These are phyloP conservation scores for Pemphredon lugubris DNA, from an alignment of 2,888 invertebrate genomes.

Conservation along the genomic window DNA sequence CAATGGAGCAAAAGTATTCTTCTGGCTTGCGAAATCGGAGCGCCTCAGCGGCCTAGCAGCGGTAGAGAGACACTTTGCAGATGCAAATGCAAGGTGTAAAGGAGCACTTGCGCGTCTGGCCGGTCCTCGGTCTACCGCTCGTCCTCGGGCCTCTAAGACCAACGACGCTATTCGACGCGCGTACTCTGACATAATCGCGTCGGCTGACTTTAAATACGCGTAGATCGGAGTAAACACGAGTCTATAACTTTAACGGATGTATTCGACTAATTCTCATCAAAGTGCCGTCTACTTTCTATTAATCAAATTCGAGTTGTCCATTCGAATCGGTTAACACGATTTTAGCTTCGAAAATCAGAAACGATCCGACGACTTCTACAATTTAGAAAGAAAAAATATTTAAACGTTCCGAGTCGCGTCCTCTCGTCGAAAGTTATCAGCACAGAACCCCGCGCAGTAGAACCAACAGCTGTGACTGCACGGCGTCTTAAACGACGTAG, in stretches of 20 bases:
- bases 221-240: too few species aligned
- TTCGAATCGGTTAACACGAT: too few species aligned
- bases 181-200: not conserved
- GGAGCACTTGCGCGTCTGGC: slow-evolving; percentile 13
- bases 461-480: not conserved
- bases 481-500: slow-evolving; percentile 7
- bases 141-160: not conserved
- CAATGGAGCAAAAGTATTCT: slow-evolving; percentile 59
- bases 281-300: too few species aligned
- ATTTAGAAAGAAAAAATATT: too few species aligned
- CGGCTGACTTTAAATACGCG: too few species aligned
- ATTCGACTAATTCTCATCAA: too few species aligned
- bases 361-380: too few species aligned
- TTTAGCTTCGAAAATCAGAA: too few species aligned
- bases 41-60: slow-evolving; percentile 42
- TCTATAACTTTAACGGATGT: too few species aligned
- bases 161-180: slow-evolving; percentile 16
- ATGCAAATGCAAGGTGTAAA: slow-evolving; percentile 54
- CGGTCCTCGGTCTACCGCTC: not conserved
- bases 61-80: slow-evolving; percentile 31
- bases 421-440: not conserved
- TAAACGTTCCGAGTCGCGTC: not conserved
- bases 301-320: too few species aligned
- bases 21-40: slow-evolving; percentile 63
- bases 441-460: too few species aligned